Evolutionary conservation across 2,888 invertebrate species (phyloP).

Genomic region (Danaus chrysippus): DNA sequence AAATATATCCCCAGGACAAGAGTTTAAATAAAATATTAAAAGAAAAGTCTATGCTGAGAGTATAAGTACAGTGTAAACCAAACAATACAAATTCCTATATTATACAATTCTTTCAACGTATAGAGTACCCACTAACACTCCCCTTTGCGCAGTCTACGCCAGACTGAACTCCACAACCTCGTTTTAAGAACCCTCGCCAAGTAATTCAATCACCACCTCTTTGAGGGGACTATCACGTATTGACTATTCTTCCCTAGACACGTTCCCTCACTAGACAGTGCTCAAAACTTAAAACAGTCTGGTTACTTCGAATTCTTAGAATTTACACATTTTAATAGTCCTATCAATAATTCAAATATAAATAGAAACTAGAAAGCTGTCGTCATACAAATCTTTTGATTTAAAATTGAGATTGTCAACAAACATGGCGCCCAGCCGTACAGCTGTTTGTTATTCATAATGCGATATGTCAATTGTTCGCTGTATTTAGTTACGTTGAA

Average conservation of each 20-base stretch:
- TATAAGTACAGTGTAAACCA: no score
- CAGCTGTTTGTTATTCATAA: slow-evolving; percentile 22
- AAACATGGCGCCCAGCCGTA: slow-evolving; percentile 9
- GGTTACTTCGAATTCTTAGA: no score
- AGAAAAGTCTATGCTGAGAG: no score
- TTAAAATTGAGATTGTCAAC: slow-evolving; percentile 1
- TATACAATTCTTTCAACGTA: not conserved
- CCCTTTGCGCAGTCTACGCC: not conserved
- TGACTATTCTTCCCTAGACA: slow-evolving; percentile 6
- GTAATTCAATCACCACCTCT: slow-evolving; percentile 4
- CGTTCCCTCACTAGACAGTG: not conserved
- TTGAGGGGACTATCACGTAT: slow-evolving; percentile 3
- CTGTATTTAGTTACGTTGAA: slow-evolving; percentile 24
- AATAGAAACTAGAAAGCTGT: no score
- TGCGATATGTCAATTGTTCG: slow-evolving; percentile 22
- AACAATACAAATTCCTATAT: no score
- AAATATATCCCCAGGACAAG: no score
- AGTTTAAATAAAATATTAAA: no score
- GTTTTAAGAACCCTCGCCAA: not conserved
- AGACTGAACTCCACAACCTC: slow-evolving; percentile 3
- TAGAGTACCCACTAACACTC: not conserved
- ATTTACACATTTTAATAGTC: no score
- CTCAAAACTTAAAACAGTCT: not conserved
- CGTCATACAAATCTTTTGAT: not conserved
- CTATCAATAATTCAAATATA: no score